Evolutionary conservation across 1,140 invertebrate genomes (phyloP), one percentile per base, ranked within the genome.

Genomic region (Thereuonema tuberculata): DNA sequence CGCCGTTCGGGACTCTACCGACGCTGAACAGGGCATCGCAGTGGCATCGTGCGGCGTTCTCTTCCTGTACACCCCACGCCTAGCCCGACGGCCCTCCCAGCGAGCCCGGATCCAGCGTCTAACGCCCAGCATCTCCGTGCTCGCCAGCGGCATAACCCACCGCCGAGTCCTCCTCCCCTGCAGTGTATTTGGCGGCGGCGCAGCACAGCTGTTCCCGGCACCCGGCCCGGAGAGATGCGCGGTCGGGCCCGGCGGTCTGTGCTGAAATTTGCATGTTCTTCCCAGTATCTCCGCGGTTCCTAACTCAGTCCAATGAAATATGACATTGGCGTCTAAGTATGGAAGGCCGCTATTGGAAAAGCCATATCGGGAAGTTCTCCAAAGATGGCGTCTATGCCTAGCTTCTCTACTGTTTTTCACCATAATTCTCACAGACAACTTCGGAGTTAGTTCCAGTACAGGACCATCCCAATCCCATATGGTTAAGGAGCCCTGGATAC

Each of bases 261-360:
- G n/a, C n/a, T n/a, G n/a, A n/a, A n/a, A n/a, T n/a, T n/a, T n/a
- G n/a, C n/a, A n/a, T n/a, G n/a, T n/a, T n/a, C n/a, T n/a, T n/a
- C n/a, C n/a, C n/a, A n/a, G n/a, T n/a, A n/a, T n/a, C n/a, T 20
- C 47, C 46, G 14, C 57, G 48, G 37, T 9, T 14, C 53, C 25
- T 55, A 25, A 55, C 23, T 21, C 28, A 55, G 53, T 55, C 59
- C 59, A 60, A 60, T 60, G 59, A 60, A 60, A 60, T 60, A 60
- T 60, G 59, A 60, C 59, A 60, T 60, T 60, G 59, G 59, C 26
- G 43, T 60, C 28, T 46, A 46, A 60, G 28, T 5, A 60, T 60
- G 59, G 59, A 23, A 60, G 21, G n/a, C 59, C 50, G 52, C 31
- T 47, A 60, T 31, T 2, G 59, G 37, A 54, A 55, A 60, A 9